Evolutionary conservation across 2,888 invertebrate species (phyloP).

Genomic region (Notocelia uddmanniana): DNA sequence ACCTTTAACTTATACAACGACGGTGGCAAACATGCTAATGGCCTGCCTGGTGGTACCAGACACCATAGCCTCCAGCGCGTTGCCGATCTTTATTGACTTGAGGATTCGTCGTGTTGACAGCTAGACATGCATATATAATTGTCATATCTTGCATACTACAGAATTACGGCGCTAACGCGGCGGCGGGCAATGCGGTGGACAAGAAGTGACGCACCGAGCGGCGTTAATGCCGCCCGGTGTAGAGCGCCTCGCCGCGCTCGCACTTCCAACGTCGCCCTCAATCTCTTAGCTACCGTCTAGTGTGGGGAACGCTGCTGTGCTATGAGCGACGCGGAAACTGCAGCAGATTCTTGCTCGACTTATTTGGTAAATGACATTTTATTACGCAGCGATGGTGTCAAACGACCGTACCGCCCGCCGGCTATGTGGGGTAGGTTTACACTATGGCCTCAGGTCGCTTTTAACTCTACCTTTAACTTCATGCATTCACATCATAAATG

Average conservation of each 20-base stretch:
- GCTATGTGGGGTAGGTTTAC: no score
- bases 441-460: no score
- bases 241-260: background rate
- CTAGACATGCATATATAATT: no score
- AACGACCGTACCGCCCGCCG: background rate
- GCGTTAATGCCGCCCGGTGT: background rate
- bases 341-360: background rate
- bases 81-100: no score
- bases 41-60: no score
- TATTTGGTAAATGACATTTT: conserved; percentile 1
- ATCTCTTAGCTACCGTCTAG: background rate
- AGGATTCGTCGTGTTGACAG: no score
- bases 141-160: conserved; percentile 56
- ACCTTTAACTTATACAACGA: no score
- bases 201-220: conserved; percentile 66
- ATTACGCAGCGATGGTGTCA: background rate
- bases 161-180: conserved; percentile 65
- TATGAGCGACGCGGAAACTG: background rate
- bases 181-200: conserved; percentile 55
- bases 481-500: no score
- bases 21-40: no score
- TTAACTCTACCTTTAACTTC: no score
- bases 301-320: background rate
- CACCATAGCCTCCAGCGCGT: no score
- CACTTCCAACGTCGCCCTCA: background rate